phyloP scores from a whole-genome alignment of 2,797 vertebrate genomes.

The Rhynchonycteris naso region DNA sequence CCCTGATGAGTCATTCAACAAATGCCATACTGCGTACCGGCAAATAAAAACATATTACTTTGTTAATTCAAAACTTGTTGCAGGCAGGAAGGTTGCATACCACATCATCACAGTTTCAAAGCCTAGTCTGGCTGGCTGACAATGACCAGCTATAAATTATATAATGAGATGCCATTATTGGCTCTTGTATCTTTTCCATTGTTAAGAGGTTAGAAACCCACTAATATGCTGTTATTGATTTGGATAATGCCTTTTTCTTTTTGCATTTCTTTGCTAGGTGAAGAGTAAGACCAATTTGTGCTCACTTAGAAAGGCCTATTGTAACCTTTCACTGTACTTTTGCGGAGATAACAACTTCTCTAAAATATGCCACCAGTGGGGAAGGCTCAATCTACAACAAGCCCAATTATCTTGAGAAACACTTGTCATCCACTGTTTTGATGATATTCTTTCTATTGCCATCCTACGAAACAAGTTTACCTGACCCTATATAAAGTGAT shows the following conservation, averaged over 20 bases:
- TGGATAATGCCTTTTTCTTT: not conserved
- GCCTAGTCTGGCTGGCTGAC: not conserved
- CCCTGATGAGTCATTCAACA: not conserved
- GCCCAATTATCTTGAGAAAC: not conserved
- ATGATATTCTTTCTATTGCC: not conserved
- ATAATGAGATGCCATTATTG: not conserved
- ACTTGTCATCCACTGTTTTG: not conserved
- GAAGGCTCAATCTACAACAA: not conserved
- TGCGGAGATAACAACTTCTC: not conserved
- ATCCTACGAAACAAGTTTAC: not conserved
- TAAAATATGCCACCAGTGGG: too few relatives aligned
- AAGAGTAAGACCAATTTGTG: not conserved
- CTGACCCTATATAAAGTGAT: not conserved
- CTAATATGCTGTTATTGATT: not conserved
- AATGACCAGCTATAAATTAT: not conserved
- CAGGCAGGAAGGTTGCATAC: not conserved
- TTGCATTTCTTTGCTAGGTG: not conserved
- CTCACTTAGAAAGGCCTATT: not conserved
- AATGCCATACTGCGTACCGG: not conserved
- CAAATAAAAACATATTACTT: not conserved
- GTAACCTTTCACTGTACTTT: not conserved
- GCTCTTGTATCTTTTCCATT: not conserved
- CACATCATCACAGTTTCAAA: not conserved
- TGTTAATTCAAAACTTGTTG: not conserved
- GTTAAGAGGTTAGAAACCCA: rapidly evolving